Evolutionary conservation across 2,888 invertebrate species (phyloP).

Genomic region (Meiosimyza decipiens): DNA sequence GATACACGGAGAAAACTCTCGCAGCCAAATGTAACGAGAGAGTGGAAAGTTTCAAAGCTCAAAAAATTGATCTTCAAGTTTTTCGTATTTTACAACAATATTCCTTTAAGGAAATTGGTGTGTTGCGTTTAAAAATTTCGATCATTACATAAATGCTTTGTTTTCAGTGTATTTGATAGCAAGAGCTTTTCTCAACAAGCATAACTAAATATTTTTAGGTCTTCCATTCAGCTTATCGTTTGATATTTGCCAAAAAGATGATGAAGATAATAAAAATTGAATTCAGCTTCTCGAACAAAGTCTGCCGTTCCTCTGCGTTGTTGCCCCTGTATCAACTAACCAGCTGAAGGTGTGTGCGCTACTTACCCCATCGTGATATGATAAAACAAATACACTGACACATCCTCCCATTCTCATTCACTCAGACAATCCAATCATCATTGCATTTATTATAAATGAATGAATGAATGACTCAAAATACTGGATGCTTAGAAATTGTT

Average conservation of each 20-base stretch:
- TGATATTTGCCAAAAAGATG: slow-evolving; percentile 3
- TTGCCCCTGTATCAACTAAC: not conserved
- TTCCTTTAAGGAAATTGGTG: too few species aligned
- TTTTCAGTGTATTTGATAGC: too few species aligned
- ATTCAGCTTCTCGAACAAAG: slow-evolving; percentile 1
- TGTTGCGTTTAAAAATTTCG: too few species aligned
- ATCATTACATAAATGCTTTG: too few species aligned
- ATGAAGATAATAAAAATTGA: slow-evolving; percentile 22
- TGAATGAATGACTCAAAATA: slow-evolving; percentile 31
- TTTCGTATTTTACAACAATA: too few species aligned
- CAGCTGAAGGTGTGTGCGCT: not conserved
- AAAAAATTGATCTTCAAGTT: too few species aligned
- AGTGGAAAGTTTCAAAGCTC: too few species aligned
- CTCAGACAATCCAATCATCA: slow-evolving; percentile 39
- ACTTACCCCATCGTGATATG: slow-evolving; percentile 22
- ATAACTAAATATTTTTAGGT: slow-evolving; percentile 20
- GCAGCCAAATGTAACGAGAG: too few species aligned
- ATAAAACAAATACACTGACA: slow-evolving; percentile 29
- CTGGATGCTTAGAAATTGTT: slow-evolving; percentile 6
- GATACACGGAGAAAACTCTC: too few species aligned
- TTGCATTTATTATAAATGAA: slow-evolving; percentile 9
- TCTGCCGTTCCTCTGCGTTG: not conserved
- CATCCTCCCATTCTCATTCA: slow-evolving; percentile 12
- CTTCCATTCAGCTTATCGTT: slow-evolving; percentile 5
- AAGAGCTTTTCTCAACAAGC: not conserved